Conservation (phyloP, 2,113 vertebrate genomes). For the Empidonax alnorum region DNA sequence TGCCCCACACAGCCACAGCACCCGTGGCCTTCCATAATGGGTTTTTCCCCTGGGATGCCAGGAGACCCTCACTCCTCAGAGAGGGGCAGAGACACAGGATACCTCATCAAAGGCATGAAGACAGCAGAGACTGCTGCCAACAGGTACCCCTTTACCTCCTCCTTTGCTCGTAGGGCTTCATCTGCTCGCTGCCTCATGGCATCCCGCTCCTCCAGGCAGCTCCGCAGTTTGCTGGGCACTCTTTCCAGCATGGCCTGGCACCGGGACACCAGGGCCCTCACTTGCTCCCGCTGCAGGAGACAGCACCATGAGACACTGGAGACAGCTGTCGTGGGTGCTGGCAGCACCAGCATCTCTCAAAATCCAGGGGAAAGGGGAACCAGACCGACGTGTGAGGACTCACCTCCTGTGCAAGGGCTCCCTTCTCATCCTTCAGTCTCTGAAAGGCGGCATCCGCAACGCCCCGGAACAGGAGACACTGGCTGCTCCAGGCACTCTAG, state of each 20-base stretch:
- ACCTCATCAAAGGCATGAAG: background rate
- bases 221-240: constrained; percentile 74
- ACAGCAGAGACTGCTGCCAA: background rate
- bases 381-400: rapidly evolving
- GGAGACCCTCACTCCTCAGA: background rate
- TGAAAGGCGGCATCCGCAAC: background rate
- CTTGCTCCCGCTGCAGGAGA: constrained; percentile 25
- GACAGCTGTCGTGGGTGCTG: rapidly evolving
- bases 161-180: constrained; percentile 74
- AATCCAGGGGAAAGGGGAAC: background rate
- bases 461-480: constrained; percentile 19
- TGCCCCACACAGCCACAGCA: background rate
- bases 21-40: background rate
- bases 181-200: constrained; percentile 75
- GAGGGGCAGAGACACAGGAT: background rate
- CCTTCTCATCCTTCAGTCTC: constrained; percentile 41
- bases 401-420: constrained; percentile 41
- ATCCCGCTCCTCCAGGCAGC: constrained; percentile 72
- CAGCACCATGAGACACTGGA: rapidly evolving
- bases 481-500: constrained; percentile 40
- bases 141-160: constrained; percentile 67
- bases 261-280: constrained; percentile 64
- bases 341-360: background rate
- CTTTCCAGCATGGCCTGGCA: constrained; percentile 59
- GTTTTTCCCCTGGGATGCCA: constrained; percentile 37